Conservation (phyloP, 2,797 vertebrate species). For the Petrocephalus sullivani region DNA sequence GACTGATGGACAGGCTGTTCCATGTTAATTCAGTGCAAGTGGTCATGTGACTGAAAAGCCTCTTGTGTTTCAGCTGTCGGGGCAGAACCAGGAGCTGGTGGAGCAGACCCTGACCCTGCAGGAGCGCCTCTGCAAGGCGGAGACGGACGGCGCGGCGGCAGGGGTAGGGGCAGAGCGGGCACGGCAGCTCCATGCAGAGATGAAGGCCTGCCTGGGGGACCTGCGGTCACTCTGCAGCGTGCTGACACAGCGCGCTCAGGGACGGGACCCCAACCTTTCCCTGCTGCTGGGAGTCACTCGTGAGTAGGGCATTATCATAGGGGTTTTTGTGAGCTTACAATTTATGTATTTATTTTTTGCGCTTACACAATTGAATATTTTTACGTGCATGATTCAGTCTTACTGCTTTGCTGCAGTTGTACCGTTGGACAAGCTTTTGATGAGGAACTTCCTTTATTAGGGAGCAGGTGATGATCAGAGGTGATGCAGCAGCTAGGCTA, state of each 20-base stretch:
- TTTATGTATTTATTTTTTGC: background rate
- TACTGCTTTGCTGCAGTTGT: background rate
- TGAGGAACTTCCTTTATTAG: too few relatives aligned
- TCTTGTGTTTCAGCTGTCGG: conserved; percentile 68
- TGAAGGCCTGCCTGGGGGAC: conserved; percentile 80
- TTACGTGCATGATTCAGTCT: background rate
- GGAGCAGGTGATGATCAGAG: background rate
- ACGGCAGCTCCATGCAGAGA: conserved; percentile 72
- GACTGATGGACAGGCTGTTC: background rate
- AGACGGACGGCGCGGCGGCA: conserved; percentile 54
- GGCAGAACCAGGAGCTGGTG: conserved; percentile 92
- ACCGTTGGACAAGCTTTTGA: background rate
- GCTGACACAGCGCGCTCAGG: conserved; percentile 86
- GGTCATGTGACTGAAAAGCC: background rate
- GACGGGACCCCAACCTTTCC: conserved; percentile 90
- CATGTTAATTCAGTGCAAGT: background rate
- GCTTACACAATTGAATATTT: background rate
- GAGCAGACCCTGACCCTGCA: conserved; percentile 89
- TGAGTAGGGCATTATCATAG: conserved; percentile 50
- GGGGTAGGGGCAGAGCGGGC: conserved; percentile 60
- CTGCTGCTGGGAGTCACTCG: conserved; percentile 86
- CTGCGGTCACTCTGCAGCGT: conserved; percentile 86
- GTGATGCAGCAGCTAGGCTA: background rate
- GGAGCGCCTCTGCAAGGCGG: conserved; percentile 70
- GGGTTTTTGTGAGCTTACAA: background rate